Evolutionary conservation across 2,888 invertebrate genomes (phyloP), one percentile per base, ranked within the genome.

Genomic region (Phania funesta): DNA sequence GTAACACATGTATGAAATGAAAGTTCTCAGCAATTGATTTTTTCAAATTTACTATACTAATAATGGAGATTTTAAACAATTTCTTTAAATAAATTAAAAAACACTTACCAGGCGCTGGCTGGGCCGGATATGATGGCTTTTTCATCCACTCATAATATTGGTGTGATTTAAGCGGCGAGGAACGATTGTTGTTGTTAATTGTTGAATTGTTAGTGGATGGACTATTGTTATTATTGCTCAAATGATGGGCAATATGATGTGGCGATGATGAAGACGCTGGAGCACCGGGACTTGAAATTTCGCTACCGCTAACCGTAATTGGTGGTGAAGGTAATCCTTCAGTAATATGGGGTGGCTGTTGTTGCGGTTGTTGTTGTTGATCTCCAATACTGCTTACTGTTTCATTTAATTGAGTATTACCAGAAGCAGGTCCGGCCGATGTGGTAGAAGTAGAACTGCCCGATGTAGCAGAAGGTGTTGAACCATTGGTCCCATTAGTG

Each of bases 141-240:
- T 96, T 97, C 94, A 98, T 97, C 97, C 97, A 98, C 87, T 96
- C 97, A 90, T 94, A 97, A 74, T 87, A 90, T 0, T 96, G 96
- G 20, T 82, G 78, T 5, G 80, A 44, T 50, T 96, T 93, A 20
- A 94, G 94, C 29, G 95, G 95, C 44, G 94, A 93, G 52, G 96
- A 94, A 29, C 84, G 83, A 60, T 87, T 86, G 71, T 87, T 87
- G 29, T 83, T 85, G 20, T 84, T 85, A 11, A 68, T 70, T 32
- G 85, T 84, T 48, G 86, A 87, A 71, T 85, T 86, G 16, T 82
- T 85, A 24, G 78, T 29, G 11, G 75, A 38, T 24, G 74, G 60
- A 8, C 70, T 73, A 44, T 67, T 82, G n/a, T 84, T 84, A 41
- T 84, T 86, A 65, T 83, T 85, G 26, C 83, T 86, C 64, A 87